Conservation (phyloP, 2,113 vertebrate species). For the Redunca redunca region DNA sequence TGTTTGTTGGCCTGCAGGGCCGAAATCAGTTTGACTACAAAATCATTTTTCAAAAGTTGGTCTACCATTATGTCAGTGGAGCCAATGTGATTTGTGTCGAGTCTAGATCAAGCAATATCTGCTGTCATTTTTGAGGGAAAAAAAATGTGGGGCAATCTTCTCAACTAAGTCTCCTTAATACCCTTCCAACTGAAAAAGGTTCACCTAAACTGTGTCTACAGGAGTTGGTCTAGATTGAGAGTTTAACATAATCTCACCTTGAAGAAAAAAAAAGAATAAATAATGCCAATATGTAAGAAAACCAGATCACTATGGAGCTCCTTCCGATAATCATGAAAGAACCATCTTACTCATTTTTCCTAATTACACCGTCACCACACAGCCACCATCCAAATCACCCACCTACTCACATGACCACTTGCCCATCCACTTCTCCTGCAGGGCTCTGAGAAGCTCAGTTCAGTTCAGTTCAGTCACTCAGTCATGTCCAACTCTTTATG, state of each 20-base stretch:
- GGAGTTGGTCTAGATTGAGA: neutral
- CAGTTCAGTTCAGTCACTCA: neutral
- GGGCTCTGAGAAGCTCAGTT: neutral
- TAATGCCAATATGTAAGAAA: neutral
- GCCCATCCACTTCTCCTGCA: neutral
- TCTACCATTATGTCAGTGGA: neutral
- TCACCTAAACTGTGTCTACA: neutral
- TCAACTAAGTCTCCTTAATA: neutral
- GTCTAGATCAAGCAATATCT: neutral
- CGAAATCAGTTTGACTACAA: neutral
- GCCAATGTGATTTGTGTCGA: neutral
- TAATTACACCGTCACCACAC: neutral
- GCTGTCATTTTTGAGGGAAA: neutral
- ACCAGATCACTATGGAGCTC: neutral
- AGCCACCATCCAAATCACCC: neutral
- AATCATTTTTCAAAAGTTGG: neutral
- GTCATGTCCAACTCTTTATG: rapidly evolving
- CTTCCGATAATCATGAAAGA: neutral
- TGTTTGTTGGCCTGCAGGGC: neutral
- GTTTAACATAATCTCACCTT: neutral
- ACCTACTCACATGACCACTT: neutral
- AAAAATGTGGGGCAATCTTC: neutral
- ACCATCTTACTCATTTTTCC: neutral
- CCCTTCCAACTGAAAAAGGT: neutral
- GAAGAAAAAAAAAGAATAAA: neutral